Percentiles rank a stretch among this genome's conserved stretches.
These are phyloP conservation scores for Coenonympha glycerion DNA, from an alignment of 2,888 invertebrate species.

Conservation along the genomic window DNA sequence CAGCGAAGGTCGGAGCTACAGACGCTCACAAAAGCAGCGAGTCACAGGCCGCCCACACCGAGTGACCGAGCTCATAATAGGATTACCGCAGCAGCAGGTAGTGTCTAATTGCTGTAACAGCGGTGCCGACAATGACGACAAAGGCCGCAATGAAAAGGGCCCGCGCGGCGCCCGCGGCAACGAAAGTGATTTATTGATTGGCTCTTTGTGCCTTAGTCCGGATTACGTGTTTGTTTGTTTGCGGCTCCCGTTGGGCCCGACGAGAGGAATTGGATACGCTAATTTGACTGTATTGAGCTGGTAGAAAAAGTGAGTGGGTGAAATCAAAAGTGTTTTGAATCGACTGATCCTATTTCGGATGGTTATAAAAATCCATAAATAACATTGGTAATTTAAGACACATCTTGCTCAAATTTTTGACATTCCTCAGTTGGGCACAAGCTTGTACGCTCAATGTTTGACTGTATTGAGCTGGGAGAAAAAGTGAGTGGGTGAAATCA, in stretches of 20 bases:
- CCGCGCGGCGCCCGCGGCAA: slow-evolving; percentile 53
- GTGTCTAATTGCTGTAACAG: slow-evolving; percentile 74
- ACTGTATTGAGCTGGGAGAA: slow-evolving; percentile 7
- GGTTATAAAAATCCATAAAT: no score
- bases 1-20: slow-evolving; percentile 8
- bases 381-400: no score
- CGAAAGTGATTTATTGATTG: slow-evolving; percentile 73
- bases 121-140: slow-evolving; percentile 61
- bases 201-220: slow-evolving; percentile 54
- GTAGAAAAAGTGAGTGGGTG: neutral
- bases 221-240: slow-evolving; percentile 65
- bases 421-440: no score
- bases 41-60: slow-evolving; percentile 33
- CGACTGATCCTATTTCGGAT: no score
- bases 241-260: slow-evolving; percentile 48
- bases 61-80: slow-evolving; percentile 47
- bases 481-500: neutral
- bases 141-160: slow-evolving; percentile 36
- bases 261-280: slow-evolving; percentile 24
- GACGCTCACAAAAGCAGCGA: slow-evolving; percentile 16
- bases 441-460: no score
- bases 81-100: slow-evolving; percentile 70
- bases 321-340: neutral
- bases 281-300: slow-evolving; percentile 17
- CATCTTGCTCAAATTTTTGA: no score